phyloP scores from a whole-genome alignment of 2,888 invertebrate genomes.

The Amiota mariae region DNA sequence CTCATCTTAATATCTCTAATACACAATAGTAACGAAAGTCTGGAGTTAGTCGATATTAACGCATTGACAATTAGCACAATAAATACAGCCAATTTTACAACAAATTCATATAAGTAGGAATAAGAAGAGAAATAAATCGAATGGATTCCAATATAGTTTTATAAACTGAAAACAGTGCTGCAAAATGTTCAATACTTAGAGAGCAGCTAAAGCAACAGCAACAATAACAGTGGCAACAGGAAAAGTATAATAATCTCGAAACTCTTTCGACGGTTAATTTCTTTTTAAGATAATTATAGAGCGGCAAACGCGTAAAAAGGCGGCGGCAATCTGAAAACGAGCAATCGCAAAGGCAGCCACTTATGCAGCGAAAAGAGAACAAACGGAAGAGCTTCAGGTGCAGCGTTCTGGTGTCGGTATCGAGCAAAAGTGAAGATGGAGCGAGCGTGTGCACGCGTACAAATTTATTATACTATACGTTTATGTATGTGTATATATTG shows the following conservation, averaged over 20 bases:
- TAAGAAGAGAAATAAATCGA: too few relatives aligned
- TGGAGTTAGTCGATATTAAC: conserved; percentile 60
- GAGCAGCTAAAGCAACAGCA: not conserved
- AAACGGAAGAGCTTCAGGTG: conserved; percentile 17
- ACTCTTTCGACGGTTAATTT: conserved; percentile 71
- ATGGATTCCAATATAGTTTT: too few relatives aligned
- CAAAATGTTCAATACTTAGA: not conserved
- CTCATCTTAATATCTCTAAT: not conserved
- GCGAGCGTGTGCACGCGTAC: conserved; percentile 67
- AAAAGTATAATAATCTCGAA: conserved; percentile 53
- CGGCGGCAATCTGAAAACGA: conserved; percentile 26
- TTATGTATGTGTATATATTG: not conserved
- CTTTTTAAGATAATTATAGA: conserved; percentile 71
- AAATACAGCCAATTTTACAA: too few relatives aligned
- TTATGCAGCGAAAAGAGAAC: not conserved
- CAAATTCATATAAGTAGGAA: too few relatives aligned
- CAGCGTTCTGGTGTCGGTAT: conserved; percentile 26
- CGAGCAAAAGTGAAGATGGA: conserved; percentile 24
- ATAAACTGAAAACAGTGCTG: too few relatives aligned
- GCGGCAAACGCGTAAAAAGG: conserved; percentile 51
- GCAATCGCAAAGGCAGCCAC: conserved; percentile 20
- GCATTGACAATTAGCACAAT: conserved; percentile 69
- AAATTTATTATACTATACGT: conserved; percentile 64
- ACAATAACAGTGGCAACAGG: conserved; percentile 12
- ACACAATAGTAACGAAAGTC: too few relatives aligned